Base-by-base conservation (phyloP, 2,113 vertebrate species). In the Pelobates fuscus region DNA sequence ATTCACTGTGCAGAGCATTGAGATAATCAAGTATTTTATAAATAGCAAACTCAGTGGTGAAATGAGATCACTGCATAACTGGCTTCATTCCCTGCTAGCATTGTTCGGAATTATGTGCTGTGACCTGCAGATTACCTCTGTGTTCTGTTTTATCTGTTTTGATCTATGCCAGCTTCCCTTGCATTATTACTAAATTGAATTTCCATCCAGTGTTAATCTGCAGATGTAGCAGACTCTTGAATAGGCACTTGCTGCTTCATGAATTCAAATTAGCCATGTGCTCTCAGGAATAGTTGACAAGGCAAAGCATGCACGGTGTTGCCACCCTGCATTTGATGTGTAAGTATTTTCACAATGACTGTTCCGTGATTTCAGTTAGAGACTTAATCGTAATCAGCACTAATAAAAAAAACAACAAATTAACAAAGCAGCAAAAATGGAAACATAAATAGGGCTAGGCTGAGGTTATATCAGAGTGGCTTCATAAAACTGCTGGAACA, bases 211-310 rank as follows among this genome's bases (percentile, higher is more conserved):
- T 44, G 37, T 24, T 65, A 65, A 65, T 65, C 12, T 65, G 41
- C 63, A 65, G 63, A 44, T 65, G 37, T 11, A 41, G 37, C 37
- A 65, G 32, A 25, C 23, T 46, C 10, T 17, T 24, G 21, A 44
- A 46, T 25, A n/a, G 37, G 32, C 32, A 43, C 17, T 37, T 24
- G 37, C 21, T 65, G 32, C 21, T 46, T 24, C n/a, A 5, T 62
- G 63, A 21, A 65, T 65, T 32, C 21, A 65, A 44, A 65, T 65
- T 65, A 65, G 37, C 37, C 37, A 65, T 65, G 63, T 65, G 32
- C 41, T 65, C 37, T 18, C 29, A 6, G 30, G 11, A 65, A 44
- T 15, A 65, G 18, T 32, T 62, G 60, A 62, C 29, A 62, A 62
- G 5, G 27, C 29, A 20, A 15, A 62, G 17, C 6, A 2, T 55